phyloP scores from a whole-genome alignment of 92 coral and sea anemone genomes.

The Phenganax subtilis region DNA sequence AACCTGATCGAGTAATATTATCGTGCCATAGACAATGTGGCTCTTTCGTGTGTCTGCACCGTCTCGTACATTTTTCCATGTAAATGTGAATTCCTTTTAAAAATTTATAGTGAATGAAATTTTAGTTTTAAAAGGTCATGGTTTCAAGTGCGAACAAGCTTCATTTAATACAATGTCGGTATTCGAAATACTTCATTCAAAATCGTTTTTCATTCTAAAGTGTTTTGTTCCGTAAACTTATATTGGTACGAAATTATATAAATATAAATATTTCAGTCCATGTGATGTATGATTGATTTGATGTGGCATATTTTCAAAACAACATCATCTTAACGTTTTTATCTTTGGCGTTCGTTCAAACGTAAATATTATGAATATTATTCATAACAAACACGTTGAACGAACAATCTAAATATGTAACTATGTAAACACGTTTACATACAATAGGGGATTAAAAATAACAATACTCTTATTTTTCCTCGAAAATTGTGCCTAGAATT shows the following conservation, averaged over 20 bases:
- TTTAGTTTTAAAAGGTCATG: no score
- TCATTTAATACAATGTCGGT: no score
- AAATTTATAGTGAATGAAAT: neutral
- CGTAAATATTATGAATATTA: conserved; percentile 6
- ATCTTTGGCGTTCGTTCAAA: neutral
- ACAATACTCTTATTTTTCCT: neutral
- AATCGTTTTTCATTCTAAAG: no score
- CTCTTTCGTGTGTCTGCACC: neutral
- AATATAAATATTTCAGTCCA: no score
- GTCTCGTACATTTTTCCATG: neutral
- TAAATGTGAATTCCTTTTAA: neutral
- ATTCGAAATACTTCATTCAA: no score
- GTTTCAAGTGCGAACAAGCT: no score
- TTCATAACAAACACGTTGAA: neutral
- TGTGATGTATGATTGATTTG: neutral
- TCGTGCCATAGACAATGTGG: neutral
- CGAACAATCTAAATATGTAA: neutral
- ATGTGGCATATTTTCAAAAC: conserved; percentile 10
- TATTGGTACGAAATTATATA: neutral
- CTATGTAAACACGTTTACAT: neutral
- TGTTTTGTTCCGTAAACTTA: neutral
- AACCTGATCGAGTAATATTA: neutral
- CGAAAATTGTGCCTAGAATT: neutral
- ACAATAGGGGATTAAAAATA: neutral
- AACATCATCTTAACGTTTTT: neutral